Conservation (phyloP, 2,797 vertebrate genomes). For the Kryptopterus vitreolus region DNA sequence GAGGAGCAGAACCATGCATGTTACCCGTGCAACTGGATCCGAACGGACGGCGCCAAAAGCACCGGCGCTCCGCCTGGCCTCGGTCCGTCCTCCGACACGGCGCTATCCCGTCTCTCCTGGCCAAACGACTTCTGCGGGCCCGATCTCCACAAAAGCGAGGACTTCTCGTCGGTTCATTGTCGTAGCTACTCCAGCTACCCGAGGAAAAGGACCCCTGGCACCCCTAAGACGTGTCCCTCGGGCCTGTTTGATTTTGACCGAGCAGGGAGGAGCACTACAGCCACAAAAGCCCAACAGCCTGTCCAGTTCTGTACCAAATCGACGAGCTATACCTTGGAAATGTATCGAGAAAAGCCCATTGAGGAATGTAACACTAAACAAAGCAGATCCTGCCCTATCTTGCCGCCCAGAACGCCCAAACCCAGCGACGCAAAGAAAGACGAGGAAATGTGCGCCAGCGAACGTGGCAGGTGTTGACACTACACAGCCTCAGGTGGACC, state of each 20-base stretch:
- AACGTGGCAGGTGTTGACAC: conserved; percentile 59
- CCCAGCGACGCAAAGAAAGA: conserved; percentile 68
- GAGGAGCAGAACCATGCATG: conserved; percentile 79
- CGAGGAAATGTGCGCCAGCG: conserved; percentile 59
- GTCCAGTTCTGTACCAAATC: conserved; percentile 84
- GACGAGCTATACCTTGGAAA: conserved; percentile 87
- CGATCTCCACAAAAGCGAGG: conserved; percentile 76
- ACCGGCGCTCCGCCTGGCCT: conserved; percentile 67
- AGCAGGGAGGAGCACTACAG: conserved; percentile 62
- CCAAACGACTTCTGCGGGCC: conserved; percentile 86
- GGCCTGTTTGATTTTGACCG: conserved; percentile 81
- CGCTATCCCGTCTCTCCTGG: conserved; percentile 88
- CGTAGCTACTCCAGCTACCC: conserved; percentile 95
- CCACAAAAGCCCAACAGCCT: conserved; percentile 64
- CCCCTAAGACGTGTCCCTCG: conserved; percentile 83
- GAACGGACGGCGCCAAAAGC: conserved; percentile 70
- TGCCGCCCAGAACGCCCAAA: conserved; percentile 89
- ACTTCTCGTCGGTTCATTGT: conserved; percentile 81
- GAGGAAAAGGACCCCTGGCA: conserved; percentile 86
- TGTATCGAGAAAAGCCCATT: conserved; percentile 80
- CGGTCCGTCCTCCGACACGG: conserved; percentile 71
- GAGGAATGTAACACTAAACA: conserved; percentile 78
- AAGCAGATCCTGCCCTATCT: conserved; percentile 89
- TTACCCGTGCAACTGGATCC: conserved; percentile 83
- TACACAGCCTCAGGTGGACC: conserved; percentile 71